Base-by-base conservation (phyloP, 2,113 vertebrate species). In the Heterochromis multidens region DNA sequence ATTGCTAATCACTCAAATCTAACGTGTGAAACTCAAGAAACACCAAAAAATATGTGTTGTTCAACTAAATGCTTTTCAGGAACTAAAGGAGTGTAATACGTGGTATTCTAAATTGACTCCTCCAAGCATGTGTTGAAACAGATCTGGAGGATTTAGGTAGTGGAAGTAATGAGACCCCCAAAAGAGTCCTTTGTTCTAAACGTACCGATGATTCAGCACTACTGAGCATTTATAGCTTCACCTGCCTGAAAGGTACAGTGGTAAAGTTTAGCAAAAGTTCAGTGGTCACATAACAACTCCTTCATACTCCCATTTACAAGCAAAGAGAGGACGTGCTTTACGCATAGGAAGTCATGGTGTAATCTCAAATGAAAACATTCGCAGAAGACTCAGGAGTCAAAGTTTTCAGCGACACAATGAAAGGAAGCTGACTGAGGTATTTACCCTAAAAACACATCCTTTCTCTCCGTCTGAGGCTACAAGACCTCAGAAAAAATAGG, bases 361-460 rank as follows among this genome's bases (percentile, higher is more conserved):
- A 19, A 81, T 88, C 62, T 63, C 21, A 19, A 88, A 77, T 40
- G n/a, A 61, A 90, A 88, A 80, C 61, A 72, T 33, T 60, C 17
- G 23, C 40, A 33, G 54, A 80, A 31, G 52, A 88, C 67, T 65
- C 43, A 65, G 46, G 59, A 25, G 27, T 59, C 67, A 57, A 6
- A 58, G 62, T 58, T 67, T 65, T 25, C 60, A 52, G 62, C 4
- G 4, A 49, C 49, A 93, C 93, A 95, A 94, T 93, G 27, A 52
- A 17, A 79, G 94, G 92, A 94, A 94, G 88, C 76, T 67, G 80
- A 79, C 63, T 10, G 52, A 83, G 25, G 49, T 29, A 40, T 85
- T 86, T 81, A 79, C 49, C 11, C 35, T 17, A 54, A 83, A 88
- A 81, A 78, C 63, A 90, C 85, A 84, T 86, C 70, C 81, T 80